Evolutionary conservation across 1,140 invertebrate species (phyloP).

Genomic region (Micrasema longulum): DNA sequence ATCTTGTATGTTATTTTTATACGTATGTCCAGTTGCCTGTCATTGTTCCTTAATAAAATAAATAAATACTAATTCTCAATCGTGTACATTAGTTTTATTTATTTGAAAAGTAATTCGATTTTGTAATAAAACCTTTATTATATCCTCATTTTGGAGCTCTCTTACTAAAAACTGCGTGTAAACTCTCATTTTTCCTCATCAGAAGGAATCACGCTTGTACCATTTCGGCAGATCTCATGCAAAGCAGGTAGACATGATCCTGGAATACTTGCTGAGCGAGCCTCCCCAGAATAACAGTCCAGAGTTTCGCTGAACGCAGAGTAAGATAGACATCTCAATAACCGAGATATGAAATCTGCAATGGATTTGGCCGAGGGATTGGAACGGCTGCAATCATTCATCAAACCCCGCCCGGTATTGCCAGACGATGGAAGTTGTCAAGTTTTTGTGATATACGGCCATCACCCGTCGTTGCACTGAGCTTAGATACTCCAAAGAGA

Average conservation of each 20-base stretch:
- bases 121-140: too few species aligned
- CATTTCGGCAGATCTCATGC: conserved; percentile 5
- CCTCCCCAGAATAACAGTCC: not conserved
- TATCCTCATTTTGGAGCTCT: too few species aligned
- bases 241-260: not conserved
- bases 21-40: too few species aligned
- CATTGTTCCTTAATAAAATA: too few species aligned
- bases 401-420: conserved; percentile 38
- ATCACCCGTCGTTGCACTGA: conserved; percentile 3
- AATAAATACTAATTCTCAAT: too few species aligned
- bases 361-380: conserved; percentile 39
- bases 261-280: not conserved
- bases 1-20: too few species aligned
- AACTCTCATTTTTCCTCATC: too few species aligned
- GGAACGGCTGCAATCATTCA: conserved; percentile 28
- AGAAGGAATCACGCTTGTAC: not conserved
- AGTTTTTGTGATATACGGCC: conserved; percentile 44
- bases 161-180: too few species aligned
- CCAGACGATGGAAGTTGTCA: conserved; percentile 27
- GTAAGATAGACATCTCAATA: conserved; percentile 52
- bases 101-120: too few species aligned
- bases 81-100: too few species aligned
- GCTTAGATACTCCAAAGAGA: too few species aligned
- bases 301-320: conserved; percentile 1
- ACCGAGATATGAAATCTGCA: conserved; percentile 47